phyloP scores from a whole-genome alignment of 2,113 vertebrate species.

The Athene noctua region DNA sequence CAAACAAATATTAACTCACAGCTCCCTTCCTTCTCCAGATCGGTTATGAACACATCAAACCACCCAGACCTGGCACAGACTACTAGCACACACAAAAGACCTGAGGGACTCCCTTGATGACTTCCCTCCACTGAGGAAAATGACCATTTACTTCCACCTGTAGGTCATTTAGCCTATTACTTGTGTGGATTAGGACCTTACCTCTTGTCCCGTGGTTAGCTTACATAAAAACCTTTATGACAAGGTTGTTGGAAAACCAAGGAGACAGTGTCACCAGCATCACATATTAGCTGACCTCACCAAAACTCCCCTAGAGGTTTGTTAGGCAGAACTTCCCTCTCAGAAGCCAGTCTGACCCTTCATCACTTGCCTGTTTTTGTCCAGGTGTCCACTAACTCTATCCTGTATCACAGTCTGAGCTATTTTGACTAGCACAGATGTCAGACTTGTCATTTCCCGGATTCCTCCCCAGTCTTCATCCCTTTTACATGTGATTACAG shows the following conservation, averaged over 20 bases:
- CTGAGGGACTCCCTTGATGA: background rate
- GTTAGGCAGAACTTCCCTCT: background rate
- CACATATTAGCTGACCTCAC: background rate
- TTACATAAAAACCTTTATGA: background rate
- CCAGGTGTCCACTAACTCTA: background rate
- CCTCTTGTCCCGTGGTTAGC: background rate
- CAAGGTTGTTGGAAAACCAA: background rate
- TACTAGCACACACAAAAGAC: background rate
- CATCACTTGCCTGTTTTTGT: background rate
- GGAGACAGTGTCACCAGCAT: background rate
- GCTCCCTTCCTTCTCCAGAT: background rate
- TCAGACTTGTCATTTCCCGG: background rate
- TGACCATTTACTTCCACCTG: background rate
- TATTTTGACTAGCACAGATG: background rate
- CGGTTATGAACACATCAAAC: background rate
- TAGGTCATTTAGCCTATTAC: background rate
- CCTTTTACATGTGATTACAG: background rate
- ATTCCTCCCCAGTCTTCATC: background rate
- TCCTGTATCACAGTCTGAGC: background rate
- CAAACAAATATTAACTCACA: background rate
- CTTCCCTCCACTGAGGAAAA: background rate
- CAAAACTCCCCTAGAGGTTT: background rate
- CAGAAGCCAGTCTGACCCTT: background rate
- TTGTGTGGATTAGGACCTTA: background rate
- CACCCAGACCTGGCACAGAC: background rate